These are phyloP conservation scores for Sarcophaga carnaria DNA, from an alignment of 2,888 invertebrate genomes.

Conservation along the genomic window DNA sequence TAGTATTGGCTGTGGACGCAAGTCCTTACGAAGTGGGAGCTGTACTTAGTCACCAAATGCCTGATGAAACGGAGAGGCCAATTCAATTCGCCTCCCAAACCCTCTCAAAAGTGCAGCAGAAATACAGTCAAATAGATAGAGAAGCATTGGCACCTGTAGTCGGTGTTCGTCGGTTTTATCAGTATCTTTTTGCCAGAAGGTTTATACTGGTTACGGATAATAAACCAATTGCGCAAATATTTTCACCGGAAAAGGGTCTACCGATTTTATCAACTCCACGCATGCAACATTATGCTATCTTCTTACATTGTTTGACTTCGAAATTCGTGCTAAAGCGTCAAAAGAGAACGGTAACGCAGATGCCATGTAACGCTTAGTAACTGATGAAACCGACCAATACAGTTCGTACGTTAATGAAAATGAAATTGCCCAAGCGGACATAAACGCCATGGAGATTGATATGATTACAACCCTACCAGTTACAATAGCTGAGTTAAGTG, in stretches of 20 bases:
- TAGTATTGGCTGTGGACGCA: slow-evolving; percentile 75
- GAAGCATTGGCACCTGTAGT: slow-evolving; percentile 75
- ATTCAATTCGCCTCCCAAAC: slow-evolving; percentile 78
- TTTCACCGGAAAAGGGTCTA: slow-evolving; percentile 64
- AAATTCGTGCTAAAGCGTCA: slow-evolving; percentile 36
- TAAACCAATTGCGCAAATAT: slow-evolving; percentile 69
- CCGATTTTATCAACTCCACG: slow-evolving; percentile 69
- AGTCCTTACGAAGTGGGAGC: slow-evolving; percentile 74
- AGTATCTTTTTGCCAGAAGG: slow-evolving; percentile 77
- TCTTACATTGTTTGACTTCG: slow-evolving; percentile 37
- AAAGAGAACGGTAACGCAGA: slow-evolving; percentile 50
- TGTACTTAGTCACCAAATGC: slow-evolving; percentile 75
- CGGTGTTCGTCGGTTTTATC: slow-evolving; percentile 75
- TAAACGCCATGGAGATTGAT: slow-evolving; percentile 34
- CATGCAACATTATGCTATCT: slow-evolving; percentile 71
- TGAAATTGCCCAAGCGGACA: slow-evolving; percentile 23
- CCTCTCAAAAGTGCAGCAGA: slow-evolving; percentile 62
- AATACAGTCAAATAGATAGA: slow-evolving; percentile 63
- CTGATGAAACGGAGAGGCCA: slow-evolving; percentile 77
- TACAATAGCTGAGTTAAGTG: no score
- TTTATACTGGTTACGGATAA: slow-evolving; percentile 72
- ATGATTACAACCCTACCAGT: no score
- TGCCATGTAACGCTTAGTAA: slow-evolving; percentile 48
- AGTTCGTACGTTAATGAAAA: slow-evolving; percentile 40
- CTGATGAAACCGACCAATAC: background rate